Percentiles rank a stretch among this genome's conserved stretches.
Conservation (phyloP, 1,140 invertebrate genomes). For the Ooceraea biroi region DNA sequence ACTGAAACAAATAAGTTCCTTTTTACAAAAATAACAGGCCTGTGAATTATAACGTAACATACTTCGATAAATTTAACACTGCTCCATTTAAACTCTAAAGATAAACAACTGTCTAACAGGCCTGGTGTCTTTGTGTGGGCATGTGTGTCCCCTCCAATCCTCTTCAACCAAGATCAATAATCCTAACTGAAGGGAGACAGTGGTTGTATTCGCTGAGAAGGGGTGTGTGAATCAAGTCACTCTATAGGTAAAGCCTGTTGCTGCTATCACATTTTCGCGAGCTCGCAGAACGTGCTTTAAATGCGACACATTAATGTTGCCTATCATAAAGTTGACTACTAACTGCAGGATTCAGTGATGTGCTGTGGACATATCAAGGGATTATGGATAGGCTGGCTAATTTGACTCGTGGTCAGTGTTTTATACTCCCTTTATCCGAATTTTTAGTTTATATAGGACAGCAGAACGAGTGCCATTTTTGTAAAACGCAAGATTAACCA, state of each 20-base stretch:
- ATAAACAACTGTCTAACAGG: conserved; percentile 77
- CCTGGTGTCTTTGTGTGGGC: conserved; percentile 66
- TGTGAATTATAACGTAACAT: conserved; percentile 49
- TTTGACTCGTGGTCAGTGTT: conserved; percentile 81
- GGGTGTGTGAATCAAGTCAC: conserved; percentile 77
- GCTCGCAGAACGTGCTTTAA: conserved; percentile 54
- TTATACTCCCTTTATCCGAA: conserved; percentile 17
- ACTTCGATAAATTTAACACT: conserved; percentile 73
- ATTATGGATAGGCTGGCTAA: conserved; percentile 83
- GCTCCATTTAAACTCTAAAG: conserved; percentile 79
- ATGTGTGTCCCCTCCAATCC: conserved; percentile 76
- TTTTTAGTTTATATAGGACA: conserved; percentile 15
- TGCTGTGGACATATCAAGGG: conserved; percentile 79
- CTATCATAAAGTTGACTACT: conserved; percentile 46
- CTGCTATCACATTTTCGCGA: conserved; percentile 75
- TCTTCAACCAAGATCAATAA: conserved; percentile 83
- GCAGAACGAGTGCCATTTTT: conserved; percentile 31
- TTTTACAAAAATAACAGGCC: conserved; percentile 41
- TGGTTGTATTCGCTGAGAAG: conserved; percentile 72
- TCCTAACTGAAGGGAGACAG: conserved; percentile 80
- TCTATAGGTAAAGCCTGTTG: conserved; percentile 85
- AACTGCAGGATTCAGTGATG: conserved; percentile 79
- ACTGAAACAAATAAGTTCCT: conserved; percentile 25
- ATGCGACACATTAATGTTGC: conserved; percentile 57
- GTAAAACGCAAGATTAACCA: conserved; percentile 1